Evolutionary conservation across 2,113 vertebrate species (phyloP), one percentile per base, ranked within the genome.

Genomic region (Serinus canaria): DNA sequence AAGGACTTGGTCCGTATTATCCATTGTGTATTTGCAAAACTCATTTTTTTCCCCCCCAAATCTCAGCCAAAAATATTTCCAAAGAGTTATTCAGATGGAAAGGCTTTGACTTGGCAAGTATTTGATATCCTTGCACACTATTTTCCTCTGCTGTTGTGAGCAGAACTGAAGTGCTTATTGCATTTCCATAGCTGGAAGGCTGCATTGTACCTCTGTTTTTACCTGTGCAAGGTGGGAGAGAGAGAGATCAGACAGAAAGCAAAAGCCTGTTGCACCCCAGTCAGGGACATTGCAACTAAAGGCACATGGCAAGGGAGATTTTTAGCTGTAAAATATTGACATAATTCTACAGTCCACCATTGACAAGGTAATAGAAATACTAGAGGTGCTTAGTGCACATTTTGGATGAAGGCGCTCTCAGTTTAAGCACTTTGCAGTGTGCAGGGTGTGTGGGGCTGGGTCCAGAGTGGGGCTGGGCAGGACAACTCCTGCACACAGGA

Each of bases 1-100:
- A 69, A 89, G 69, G 77, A 85, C 91, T 78, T 58, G 35, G 58
- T 86, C 84, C 56, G 35, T 92, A 52, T 94, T 82, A 60, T 7
- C 64, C 87, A 73, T 83, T 96, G 89, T 93, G 69, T 68, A 87
- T 78, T 95, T 68, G 81, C 62, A 91, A 92, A 94, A 72, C 41
- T 63, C 75, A 73, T 76, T 77, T 75, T 52, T 59, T 60, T 24
- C 13, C 2, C 0, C 3, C 44, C 33, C 27, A 68, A 79, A 89
- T 79, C 87, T 62, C 87, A 66, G 94, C 93, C 94, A 97, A 91
- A 95, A 96, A 46, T 89, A 89, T 94, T 95, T 96, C 93, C 95
- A 92, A 95, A 87, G 95, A 94, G 25, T 95, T 91, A 95, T 97
- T 97, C 93, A 95, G 74, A 87, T 68, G 66, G 87, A 79, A 91